Evolutionary conservation across 2,888 invertebrate genomes (phyloP).

Genomic region (Melanotus villosus): DNA sequence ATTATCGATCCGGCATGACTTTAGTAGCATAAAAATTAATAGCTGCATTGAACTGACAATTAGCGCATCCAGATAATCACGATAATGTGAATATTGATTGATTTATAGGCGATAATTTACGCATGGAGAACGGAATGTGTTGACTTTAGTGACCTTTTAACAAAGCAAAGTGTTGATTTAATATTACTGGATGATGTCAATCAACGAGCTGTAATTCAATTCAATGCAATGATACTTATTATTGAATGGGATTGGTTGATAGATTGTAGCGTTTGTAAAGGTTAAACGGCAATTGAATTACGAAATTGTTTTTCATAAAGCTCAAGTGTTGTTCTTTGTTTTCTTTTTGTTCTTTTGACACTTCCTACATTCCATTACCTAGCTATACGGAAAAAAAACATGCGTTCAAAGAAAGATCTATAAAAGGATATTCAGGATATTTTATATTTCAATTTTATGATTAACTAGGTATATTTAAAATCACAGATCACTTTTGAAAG

Average conservation of each 20-base stretch:
- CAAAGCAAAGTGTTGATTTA: constrained; percentile 54
- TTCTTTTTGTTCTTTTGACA: constrained; percentile 11
- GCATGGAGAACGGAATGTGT: constrained; percentile 49
- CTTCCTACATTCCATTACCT: constrained; percentile 24
- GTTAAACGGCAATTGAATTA: constrained; percentile 49
- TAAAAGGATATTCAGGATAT: no score
- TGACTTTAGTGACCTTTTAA: constrained; percentile 53
- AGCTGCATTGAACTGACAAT: constrained; percentile 39
- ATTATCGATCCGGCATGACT: neutral
- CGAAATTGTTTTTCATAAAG: constrained; percentile 37
- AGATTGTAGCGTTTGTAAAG: constrained; percentile 49
- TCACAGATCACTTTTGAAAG: no score
- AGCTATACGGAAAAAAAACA: no score
- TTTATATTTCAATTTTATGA: no score
- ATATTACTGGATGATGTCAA: constrained; percentile 51
- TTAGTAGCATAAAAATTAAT: neutral
- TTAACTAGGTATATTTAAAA: no score
- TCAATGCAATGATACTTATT: constrained; percentile 50
- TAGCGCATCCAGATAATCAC: constrained; percentile 42
- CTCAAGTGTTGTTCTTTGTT: constrained; percentile 14
- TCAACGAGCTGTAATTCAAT: constrained; percentile 54
- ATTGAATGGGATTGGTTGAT: constrained; percentile 51
- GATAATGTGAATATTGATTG: constrained; percentile 49
- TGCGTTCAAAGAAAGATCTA: no score
- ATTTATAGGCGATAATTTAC: constrained; percentile 55